Evolutionary conservation across 2,888 invertebrate species (phyloP).

Genomic region (Lamellibrachia satsuma): DNA sequence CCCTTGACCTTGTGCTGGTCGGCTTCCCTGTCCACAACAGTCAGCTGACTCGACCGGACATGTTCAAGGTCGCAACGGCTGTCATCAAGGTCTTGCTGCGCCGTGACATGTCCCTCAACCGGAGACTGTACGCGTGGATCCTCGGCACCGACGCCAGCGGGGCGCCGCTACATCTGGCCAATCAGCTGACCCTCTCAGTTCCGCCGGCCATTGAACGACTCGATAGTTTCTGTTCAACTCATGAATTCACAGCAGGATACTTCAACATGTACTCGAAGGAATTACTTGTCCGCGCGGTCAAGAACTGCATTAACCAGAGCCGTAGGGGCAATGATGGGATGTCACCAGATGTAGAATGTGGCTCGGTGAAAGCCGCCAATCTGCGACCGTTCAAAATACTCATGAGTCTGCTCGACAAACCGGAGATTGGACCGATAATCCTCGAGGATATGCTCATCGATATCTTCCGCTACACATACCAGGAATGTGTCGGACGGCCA

Average conservation of each 20-base stretch:
- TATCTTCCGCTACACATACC: conserved; percentile 72
- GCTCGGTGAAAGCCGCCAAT: conserved; percentile 36
- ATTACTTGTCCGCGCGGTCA: conserved; percentile 67
- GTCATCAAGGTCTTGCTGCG: conserved; percentile 67
- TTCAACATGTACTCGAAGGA: conserved; percentile 74
- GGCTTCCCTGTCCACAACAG: conserved; percentile 87
- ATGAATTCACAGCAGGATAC: conserved; percentile 31
- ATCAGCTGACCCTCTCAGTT: conserved; percentile 18
- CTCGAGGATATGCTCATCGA: conserved; percentile 67
- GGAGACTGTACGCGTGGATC: conserved; percentile 85
- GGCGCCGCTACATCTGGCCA: conserved; percentile 29
- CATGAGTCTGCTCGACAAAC: conserved; percentile 84
- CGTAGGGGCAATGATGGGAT: background rate
- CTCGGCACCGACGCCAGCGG: conserved; percentile 73
- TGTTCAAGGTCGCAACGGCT: conserved; percentile 71
- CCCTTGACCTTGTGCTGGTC: conserved; percentile 81
- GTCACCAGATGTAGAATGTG: background rate
- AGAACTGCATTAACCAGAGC: conserved; percentile 37
- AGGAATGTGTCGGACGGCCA: conserved; percentile 44
- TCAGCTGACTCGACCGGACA: conserved; percentile 73
- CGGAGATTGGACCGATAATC: conserved; percentile 77
- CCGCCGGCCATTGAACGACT: background rate
- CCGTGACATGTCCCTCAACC: conserved; percentile 88
- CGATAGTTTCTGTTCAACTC: background rate
- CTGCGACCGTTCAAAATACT: conserved; percentile 74